These are phyloP conservation scores for Pristiophorus japonicus DNA, from an alignment of 2,113 vertebrate species.

Conservation along the genomic window DNA sequence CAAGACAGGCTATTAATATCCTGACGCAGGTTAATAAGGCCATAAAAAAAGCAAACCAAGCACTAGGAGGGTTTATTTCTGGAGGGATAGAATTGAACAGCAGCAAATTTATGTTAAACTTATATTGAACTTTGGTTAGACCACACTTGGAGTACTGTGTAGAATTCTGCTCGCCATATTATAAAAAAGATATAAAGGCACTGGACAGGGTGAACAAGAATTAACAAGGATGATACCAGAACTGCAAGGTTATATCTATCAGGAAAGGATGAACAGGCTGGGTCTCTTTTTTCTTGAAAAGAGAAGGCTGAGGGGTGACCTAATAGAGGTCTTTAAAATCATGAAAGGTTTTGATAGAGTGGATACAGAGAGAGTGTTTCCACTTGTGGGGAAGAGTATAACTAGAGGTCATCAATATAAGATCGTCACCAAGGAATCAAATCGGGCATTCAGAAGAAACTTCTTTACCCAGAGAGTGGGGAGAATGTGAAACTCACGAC, in stretches of 20 bases:
- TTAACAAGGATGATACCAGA: neutral
- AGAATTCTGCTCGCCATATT: neutral
- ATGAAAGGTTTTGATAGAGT: neutral
- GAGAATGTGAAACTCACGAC: no score
- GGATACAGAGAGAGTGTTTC: neutral
- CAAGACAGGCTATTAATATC: neutral
- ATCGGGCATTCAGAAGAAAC: neutral
- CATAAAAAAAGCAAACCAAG: neutral
- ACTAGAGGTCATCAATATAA: neutral
- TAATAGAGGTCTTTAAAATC: neutral
- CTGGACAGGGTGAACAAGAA: neutral
- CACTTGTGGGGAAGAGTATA: neutral
- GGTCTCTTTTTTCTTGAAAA: neutral
- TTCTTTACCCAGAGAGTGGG: no score
- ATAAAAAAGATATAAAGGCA: neutral
- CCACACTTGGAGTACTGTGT: neutral
- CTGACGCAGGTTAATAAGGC: neutral
- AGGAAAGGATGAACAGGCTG: neutral
- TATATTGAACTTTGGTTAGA: neutral
- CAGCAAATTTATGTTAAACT: neutral
- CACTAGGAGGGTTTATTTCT: neutral
- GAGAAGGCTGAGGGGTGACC: neutral
- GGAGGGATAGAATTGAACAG: neutral
- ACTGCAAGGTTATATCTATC: neutral
- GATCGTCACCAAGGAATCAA: neutral